phyloP scores from a whole-genome alignment of 2,797 vertebrate genomes.

The Micromesistius poutassou region DNA sequence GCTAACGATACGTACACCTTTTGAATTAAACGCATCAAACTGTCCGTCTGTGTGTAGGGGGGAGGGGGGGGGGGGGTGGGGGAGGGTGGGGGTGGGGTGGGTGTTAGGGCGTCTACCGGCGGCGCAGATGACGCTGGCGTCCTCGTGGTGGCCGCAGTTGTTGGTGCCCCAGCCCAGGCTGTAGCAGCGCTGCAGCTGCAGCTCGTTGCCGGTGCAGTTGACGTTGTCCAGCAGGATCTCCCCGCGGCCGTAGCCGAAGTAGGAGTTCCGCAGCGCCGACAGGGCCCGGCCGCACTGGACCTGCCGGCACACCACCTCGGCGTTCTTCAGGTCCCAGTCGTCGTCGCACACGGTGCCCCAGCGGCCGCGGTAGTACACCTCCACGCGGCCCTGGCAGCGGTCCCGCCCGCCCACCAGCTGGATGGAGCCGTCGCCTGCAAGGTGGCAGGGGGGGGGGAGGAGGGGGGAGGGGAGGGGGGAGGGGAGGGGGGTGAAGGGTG shows the following conservation, averaged over 20 bases:
- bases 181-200: conserved; percentile 74
- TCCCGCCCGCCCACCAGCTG: conserved; percentile 80
- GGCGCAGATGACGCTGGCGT: conserved; percentile 86
- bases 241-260: conserved; percentile 87
- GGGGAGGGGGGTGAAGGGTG: background rate
- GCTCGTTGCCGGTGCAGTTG: conserved; percentile 82
- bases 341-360: conserved; percentile 98
- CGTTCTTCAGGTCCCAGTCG: conserved; percentile 83
- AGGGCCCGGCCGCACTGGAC: conserved; percentile 80
- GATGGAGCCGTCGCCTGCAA: conserved; percentile 83
- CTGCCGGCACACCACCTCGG: conserved; percentile 88
- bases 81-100: too few species aligned
- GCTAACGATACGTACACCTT: too few species aligned
- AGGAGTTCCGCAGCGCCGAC: conserved; percentile 80
- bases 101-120: too few species aligned
- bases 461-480: background rate
- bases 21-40: too few species aligned
- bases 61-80: too few species aligned
- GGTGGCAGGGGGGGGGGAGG: conserved; percentile 8
- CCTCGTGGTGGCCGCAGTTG: conserved; percentile 96
- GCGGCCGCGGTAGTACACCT: conserved; percentile 82
- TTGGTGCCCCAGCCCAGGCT: conserved; percentile 92
- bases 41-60: too few species aligned
- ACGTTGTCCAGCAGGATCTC: conserved; percentile 91
- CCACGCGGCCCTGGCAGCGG: conserved; percentile 87